Percentiles rank a stretch among this genome's conserved stretches.
Evolutionary conservation across 2,888 invertebrate genomes (phyloP).

Genomic region (Mechanitis mazaeus): DNA sequence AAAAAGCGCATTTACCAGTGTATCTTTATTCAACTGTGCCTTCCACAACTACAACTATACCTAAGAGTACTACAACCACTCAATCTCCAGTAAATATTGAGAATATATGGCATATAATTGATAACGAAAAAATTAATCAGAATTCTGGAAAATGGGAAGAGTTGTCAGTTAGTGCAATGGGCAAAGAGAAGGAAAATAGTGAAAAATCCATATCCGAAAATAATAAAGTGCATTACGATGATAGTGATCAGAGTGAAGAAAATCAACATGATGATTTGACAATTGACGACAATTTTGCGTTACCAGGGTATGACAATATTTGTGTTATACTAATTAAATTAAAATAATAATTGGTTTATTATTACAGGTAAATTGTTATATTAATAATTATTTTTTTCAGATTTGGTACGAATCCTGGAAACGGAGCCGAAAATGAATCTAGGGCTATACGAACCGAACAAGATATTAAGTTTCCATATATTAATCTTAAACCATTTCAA

Average conservation of each 20-base stretch:
- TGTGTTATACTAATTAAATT: conserved; percentile 8
- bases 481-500: conserved; percentile 66
- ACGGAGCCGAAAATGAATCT: conserved; percentile 67
- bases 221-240: conserved; percentile 23
- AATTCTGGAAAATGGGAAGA: conserved; percentile 58
- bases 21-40: conserved; percentile 39
- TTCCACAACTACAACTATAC: conserved; percentile 34
- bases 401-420: conserved; percentile 58
- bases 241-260: conserved; percentile 26
- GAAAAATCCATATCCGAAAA: conserved; percentile 19
- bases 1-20: conserved; percentile 41
- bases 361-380: conserved; percentile 7
- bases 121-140: conserved; percentile 57
- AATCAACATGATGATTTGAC: conserved; percentile 27
- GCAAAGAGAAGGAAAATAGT: conserved; percentile 22
- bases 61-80: conserved; percentile 40
- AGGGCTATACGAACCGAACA: conserved; percentile 65
- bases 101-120: conserved; percentile 70
- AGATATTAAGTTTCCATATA: conserved; percentile 62
- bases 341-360: neutral
- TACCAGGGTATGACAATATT: conserved; percentile 52
- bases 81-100: conserved; percentile 47
- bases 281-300: conserved; percentile 57
- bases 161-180: conserved; percentile 39
- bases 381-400: conserved; percentile 40